Evolutionary conservation across 2,113 vertebrate genomes (phyloP), one percentile per base, ranked within the genome.

Genomic region (Eptesicus fuscus): DNA sequence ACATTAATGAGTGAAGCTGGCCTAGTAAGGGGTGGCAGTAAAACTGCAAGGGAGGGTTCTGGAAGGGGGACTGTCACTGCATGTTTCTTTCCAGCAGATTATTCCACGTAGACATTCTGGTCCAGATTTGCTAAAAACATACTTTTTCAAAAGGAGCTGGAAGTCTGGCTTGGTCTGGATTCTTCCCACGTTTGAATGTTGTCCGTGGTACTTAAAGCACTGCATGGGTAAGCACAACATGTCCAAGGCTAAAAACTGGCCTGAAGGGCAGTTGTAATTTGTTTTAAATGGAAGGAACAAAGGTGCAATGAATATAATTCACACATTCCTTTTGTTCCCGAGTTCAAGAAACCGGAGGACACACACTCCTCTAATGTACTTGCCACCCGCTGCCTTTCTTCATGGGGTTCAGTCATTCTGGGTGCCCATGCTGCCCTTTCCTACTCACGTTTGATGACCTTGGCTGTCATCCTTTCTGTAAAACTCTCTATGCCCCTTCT

Each of bases 171-270:
- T 80, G 89, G 71, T 86, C 16, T 90, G 59, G 86, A 61, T 94
- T 93, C 22, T 95, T 94, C 61, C 61, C 11, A 32, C 4, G 11
- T 76, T 87, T 63, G 86, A 70, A 84, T 83, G 83, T 83, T 78
- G 37, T 82, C 65, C 3, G 28, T 11, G 25, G 10, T 93, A 76
- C 83, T 91, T 35, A 65, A 47, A 59, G 59, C 16, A 69, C 11
- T 53, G 6, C 12, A 25, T n/a, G 35, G 37, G 56, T 78, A 89
- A 86, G 37, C 4, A 67, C 35, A 77, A 44, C 5, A 77, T 18
- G 7, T 86, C 9, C 65, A 83, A 17, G 42, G 30, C n/a, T 16
- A 63, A 35, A 84, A 53, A 79, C 12, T 23, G 35, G 4, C 49
- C 32, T 25, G n/a, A 83, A 67, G 67, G 5, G 3, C 22, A 59